Base-by-base conservation (phyloP, 1,140 invertebrate species). In the Drosophila erecta region DNA sequence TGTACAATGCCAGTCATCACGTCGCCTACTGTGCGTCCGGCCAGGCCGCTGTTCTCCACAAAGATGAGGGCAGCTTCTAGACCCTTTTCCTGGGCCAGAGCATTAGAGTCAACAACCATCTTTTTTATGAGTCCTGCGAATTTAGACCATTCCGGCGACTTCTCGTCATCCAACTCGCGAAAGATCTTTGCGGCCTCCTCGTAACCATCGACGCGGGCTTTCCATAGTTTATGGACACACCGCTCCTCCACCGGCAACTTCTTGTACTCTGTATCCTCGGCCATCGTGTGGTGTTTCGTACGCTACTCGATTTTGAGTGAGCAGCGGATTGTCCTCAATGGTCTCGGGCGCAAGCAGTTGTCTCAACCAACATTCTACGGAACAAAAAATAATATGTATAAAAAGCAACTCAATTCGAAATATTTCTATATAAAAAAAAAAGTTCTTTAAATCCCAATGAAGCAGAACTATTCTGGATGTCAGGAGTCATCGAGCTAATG, bases 21-120 rank as follows among this genome's bases (percentile, higher is more conserved):
- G 92, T 99, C 98, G 22, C 95, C 95, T 3, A 96, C 96, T 40
- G 96, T 97, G 92, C 97, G 98, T 60, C 96, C 96, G 73, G 97
- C 97, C 77, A 94, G 92, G 4, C 95, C 95, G 79, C 97, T 97
- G 93, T 98, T 98, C 92, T 98, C 97, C 0, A 98, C 95, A 93
- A 96, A 99, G 15, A 96, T 96, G 22, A 98, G 92, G 2, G 97
- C 95, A 14, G 98, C 97, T 92, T 99, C 98, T 67, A 99, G 92
- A 27, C 97, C 98, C 94, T 98, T 99, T 92, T 99, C 98, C 93
- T 99, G 98, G 2, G 98, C 98, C 27, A 97, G 95, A 38, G 96
- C 98, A 96, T 99, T 99, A 64, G 96, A 98, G 91, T 99, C 98
- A 6, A 95, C 93, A 0, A 99, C 97, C 95, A 99, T 98, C 92